Percentiles rank a stretch among this genome's conserved stretches.
These are phyloP conservation scores for Drosophila meridiana DNA, from an alignment of 2,888 invertebrate species.

Conservation along the genomic window DNA sequence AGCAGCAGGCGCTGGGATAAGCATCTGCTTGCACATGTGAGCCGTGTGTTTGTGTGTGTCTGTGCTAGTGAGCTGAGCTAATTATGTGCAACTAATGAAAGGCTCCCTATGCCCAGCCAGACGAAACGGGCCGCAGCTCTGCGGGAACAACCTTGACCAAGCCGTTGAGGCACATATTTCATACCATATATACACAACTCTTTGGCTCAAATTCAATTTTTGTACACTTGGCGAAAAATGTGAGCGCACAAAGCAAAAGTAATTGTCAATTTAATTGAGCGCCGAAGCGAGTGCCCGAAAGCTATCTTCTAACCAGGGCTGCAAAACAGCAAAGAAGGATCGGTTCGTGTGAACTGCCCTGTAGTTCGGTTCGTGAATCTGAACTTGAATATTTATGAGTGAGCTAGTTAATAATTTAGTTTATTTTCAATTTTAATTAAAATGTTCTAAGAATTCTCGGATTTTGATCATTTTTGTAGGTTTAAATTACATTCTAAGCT, in stretches of 20 bases:
- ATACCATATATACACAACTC: not conserved
- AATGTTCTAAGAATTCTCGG: not conserved
- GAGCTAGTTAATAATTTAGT: not conserved
- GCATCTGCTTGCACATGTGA: slow-evolving; percentile 32
- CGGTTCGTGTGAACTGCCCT: not conserved
- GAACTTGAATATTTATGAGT: not conserved
- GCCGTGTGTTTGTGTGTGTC: not conserved
- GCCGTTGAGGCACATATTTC: not conserved
- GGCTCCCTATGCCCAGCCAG: not conserved
- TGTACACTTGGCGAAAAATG: slow-evolving; percentile 11
- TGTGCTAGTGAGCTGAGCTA: slow-evolving; percentile 11
- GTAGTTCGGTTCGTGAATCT: not conserved
- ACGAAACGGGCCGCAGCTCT: not conserved
- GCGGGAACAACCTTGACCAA: slow-evolving; percentile 19
- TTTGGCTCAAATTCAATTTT: slow-evolving; percentile 16
- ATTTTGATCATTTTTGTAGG: not conserved
- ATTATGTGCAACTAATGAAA: slow-evolving; percentile 32
- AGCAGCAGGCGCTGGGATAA: slow-evolving; percentile 16
- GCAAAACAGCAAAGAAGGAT: not conserved
- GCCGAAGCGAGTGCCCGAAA: not conserved
- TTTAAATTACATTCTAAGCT: not conserved
- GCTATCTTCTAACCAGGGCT: not conserved
- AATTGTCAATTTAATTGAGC: not conserved
- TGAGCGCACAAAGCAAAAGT: not conserved
- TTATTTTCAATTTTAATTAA: not conserved